Evolutionary conservation across 2,888 invertebrate species (phyloP).

Genomic region (Philereme transversata): DNA sequence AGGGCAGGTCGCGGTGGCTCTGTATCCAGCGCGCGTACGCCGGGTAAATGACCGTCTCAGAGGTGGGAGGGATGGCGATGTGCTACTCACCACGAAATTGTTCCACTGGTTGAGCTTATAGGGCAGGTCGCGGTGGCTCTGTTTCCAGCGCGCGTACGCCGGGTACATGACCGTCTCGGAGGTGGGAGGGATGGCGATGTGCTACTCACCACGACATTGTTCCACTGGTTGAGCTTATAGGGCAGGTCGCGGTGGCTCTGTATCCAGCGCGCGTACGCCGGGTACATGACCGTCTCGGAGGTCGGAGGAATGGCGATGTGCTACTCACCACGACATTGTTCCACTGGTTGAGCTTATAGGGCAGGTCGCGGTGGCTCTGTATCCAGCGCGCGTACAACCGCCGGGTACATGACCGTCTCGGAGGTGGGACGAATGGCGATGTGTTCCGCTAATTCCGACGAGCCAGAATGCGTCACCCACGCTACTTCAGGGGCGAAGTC

Average conservation of each 20-base stretch:
- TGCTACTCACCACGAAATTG: constrained; percentile 91
- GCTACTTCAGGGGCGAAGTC: constrained; percentile 99
- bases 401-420: constrained; percentile 99
- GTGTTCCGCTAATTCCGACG: constrained; percentile 97
- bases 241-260: constrained; percentile 99
- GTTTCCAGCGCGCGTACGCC: constrained; percentile 97
- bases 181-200: background rate
- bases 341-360: too few relatives aligned
- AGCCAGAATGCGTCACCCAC: constrained; percentile 95
- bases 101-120: constrained; percentile 99
- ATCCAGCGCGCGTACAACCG: constrained; percentile 56
- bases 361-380: too few relatives aligned
- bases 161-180: too few relatives aligned
- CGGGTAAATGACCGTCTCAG: constrained; percentile 99
- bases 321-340: too few relatives aligned
- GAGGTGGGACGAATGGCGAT: constrained; percentile 99
- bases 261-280: constrained; percentile 98
- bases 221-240: constrained; percentile 99
- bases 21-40: constrained; percentile 99
- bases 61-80: constrained; percentile 98
- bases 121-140: constrained; percentile 98
- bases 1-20: constrained; percentile 97
- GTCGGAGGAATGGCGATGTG: constrained; percentile 98
- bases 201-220: constrained; percentile 95
- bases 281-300: constrained; percentile 99